A percentile compares a stretch with the other conserved stretches of the same genome.
Conservation (phyloP, 2,797 vertebrate genomes). For the Pterois miles region DNA sequence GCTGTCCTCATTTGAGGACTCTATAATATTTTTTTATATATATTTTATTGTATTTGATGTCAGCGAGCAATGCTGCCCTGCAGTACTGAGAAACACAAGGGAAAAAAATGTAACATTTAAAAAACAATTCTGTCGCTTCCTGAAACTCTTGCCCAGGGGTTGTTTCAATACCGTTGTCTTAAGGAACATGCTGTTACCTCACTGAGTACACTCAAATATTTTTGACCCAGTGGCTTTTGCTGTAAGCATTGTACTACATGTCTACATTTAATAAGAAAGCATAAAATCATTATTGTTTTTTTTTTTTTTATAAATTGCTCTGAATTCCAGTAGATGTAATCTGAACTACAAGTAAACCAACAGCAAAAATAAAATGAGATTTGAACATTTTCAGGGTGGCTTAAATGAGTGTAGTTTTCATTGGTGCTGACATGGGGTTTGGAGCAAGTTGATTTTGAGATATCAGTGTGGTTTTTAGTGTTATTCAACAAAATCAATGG, state of each 20-base stretch:
- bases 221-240: not conserved
- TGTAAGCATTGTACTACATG: not conserved
- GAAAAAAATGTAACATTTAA: not conserved
- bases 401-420: not conserved
- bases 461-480: not conserved
- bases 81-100: not conserved
- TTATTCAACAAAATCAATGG: not conserved
- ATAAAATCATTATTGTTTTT: not conserved
- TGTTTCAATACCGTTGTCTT: not conserved
- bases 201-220: not conserved
- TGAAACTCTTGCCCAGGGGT: not conserved
- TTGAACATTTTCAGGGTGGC: not conserved
- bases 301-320: not conserved
- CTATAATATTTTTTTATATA: too few species aligned
- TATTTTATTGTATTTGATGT: not conserved
- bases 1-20: not conserved
- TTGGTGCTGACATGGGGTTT: not conserved
- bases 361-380: not conserved
- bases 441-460: not conserved
- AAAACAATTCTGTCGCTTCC: not conserved
- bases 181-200: not conserved
- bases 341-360: not conserved
- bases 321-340: not conserved
- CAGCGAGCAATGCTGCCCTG: not conserved
- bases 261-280: not conserved